phyloP scores from a whole-genome alignment of 2,888 invertebrate genomes.

The Amphipoea oculea region DNA sequence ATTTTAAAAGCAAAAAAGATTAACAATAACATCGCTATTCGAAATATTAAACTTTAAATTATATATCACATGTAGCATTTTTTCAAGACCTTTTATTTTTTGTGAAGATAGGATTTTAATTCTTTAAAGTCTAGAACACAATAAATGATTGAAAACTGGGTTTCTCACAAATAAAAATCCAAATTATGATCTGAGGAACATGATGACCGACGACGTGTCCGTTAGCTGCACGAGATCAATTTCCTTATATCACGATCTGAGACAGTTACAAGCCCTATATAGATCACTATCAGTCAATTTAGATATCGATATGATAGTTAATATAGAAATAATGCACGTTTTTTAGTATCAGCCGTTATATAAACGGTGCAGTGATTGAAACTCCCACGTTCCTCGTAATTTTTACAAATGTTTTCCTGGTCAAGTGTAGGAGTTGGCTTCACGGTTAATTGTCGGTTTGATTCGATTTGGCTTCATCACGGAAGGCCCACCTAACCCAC shows the following conservation, averaged over 20 bases:
- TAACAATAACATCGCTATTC: constrained; percentile 10
- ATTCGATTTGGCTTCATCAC: constrained; percentile 56
- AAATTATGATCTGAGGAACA: constrained; percentile 35
- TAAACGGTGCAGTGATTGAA: constrained; percentile 64
- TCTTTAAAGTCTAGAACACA: neutral
- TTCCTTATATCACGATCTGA: constrained; percentile 66
- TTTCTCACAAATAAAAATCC: constrained; percentile 30
- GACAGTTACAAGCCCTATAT: constrained; percentile 68
- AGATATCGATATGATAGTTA: constrained; percentile 65
- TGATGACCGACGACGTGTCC: constrained; percentile 54
- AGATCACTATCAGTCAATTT: constrained; percentile 67
- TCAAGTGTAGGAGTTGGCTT: constrained; percentile 52
- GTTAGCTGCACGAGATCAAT: constrained; percentile 66
- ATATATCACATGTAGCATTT: neutral
- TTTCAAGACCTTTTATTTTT: neutral
- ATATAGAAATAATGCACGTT: constrained; percentile 65
- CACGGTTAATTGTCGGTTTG: constrained; percentile 45
- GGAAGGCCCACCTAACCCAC: constrained; percentile 52
- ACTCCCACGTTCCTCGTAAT: constrained; percentile 58
- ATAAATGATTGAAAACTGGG: neutral
- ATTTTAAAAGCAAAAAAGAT: constrained; percentile 25
- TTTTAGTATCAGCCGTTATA: constrained; percentile 64
- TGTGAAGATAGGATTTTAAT: neutral
- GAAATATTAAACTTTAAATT: constrained; percentile 4
- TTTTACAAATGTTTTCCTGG: constrained; percentile 47